Evolutionary conservation across 2,113 vertebrate genomes (phyloP), one percentile per base, ranked within the genome.

Genomic region (Papio anubis): DNA sequence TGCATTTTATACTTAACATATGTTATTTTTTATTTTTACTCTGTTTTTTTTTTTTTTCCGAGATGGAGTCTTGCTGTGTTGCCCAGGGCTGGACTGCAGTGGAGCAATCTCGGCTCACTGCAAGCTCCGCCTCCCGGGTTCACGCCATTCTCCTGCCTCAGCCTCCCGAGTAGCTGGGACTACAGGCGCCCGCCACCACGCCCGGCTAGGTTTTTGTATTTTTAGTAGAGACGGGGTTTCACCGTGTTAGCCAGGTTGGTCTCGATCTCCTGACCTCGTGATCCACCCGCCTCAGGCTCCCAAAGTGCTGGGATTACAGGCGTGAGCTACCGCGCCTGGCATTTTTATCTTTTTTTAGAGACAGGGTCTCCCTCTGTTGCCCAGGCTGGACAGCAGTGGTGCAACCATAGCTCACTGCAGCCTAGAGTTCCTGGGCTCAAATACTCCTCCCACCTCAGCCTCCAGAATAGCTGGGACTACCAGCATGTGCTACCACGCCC

Each of bases 21-120:
- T 68, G n/a, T 23, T 70, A 61, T 78, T 90, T 90, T 80, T 55
- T 35, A 57, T 32, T 64, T 93, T 91, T 55, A 80, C 80, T 78
- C 55, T 94, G 57, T 48, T 48, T 48, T 48, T 48, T 32, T 73
- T 73, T 76, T 23, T 27, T 75, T 14, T 8, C 27, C 43, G 73
- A 76, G 25, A 45, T 4, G 3, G 25, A 76, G 73, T 45, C 73
- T 76, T 3, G 0, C 6, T 45, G 13, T 76, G 43, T 45, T 1
- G 1, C 13, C 73, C 13, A 45, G 25, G 25, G 14, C 40, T 76
- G 14, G 43, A 45, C 23, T 76, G 43, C 23, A 16, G 3, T 45
- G 23, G 73, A 0, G 10, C 6, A 3, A 2, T 45, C 43, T 17
- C 8, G 0, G 25, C 43, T 61, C 43, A 45, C 7, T 2, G 14